Evolutionary conservation across 1,140 invertebrate species (phyloP).

Genomic region (Drosophila kohkoa): DNA sequence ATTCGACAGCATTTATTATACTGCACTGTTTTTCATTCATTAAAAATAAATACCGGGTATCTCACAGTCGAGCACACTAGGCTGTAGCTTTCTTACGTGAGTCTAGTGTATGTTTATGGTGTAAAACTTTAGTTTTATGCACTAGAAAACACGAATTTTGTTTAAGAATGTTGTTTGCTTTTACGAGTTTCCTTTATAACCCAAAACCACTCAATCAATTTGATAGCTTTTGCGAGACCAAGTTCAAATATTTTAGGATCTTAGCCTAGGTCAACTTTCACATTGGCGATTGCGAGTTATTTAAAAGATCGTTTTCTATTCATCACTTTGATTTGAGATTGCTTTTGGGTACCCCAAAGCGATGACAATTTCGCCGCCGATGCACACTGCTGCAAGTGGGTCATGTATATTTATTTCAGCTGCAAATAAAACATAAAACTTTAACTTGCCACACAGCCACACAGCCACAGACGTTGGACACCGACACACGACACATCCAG

Average conservation of each 20-base stretch:
- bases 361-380: constrained; percentile 21
- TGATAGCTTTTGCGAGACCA: not conserved
- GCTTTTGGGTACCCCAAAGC: constrained; percentile 34
- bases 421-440: constrained; percentile 32
- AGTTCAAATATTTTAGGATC: constrained; percentile 6
- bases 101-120: too few species aligned
- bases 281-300: constrained; percentile 17
- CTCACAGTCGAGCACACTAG: too few species aligned
- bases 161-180: not conserved
- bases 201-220: not conserved
- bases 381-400: constrained; percentile 28
- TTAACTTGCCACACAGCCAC: constrained; percentile 15
- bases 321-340: constrained; percentile 40
- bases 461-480: not conserved
- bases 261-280: constrained; percentile 19
- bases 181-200: not conserved
- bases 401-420: constrained; percentile 39
- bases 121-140: not conserved
- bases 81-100: too few species aligned
- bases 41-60: too few species aligned
- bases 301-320: constrained; percentile 46
- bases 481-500: not conserved
- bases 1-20: too few species aligned
- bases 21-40: too few species aligned
- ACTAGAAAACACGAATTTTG: not conserved